Evolutionary conservation across 1,140 invertebrate genomes (phyloP), one percentile per base, ranked within the genome.

Genomic region (Neoseiulus cucumeris): DNA sequence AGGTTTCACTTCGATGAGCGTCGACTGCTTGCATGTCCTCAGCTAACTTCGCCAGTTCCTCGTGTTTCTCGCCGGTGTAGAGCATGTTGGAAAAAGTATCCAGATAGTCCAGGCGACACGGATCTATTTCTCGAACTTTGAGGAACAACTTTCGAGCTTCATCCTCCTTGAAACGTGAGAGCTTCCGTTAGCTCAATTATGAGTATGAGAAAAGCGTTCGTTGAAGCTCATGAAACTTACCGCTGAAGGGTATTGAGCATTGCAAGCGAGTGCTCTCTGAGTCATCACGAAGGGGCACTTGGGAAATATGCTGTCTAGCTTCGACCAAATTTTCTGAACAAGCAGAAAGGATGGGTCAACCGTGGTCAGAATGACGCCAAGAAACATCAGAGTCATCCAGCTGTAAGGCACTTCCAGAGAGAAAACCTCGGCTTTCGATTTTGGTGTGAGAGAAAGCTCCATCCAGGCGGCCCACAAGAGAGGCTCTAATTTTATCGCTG

Each of bases 1-100:
- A 98, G 0, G 94, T 98, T 79, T 98, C 93, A 14, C 93, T 86
- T 72, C 89, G 81, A 74, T 96, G 98, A 78, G 96, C 96, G 75
- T 98, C 93, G 69, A 95, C 91, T 73, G 88, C 84, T 39, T 87
- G 88, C 41, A 89, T 88, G 71, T 86, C 84, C 73, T 98, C 91
- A 7, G 95, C 94, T 66, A 99, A 79, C 76, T 89, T 82, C 7
- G 93, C 89, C 67, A 99, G 77, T 75, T 97, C 91, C 66, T 87
- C 87, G 72, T 88, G 84, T 77, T 91, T 83, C 29, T 75, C 77
- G 71, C 90, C 89, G 5, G 96, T 87, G 75, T 94, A 97, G 7
- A 98, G 77, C 45, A 96, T 77, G 80, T 98, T 95, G n/a, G 91
- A 96, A 75, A 90, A 96, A 0, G 86, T 89, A 77, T 97, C 94